Evolutionary conservation across 53 echinoderm and acorn worm species (phyloP).

Genomic region (Stichopus horrens): DNA sequence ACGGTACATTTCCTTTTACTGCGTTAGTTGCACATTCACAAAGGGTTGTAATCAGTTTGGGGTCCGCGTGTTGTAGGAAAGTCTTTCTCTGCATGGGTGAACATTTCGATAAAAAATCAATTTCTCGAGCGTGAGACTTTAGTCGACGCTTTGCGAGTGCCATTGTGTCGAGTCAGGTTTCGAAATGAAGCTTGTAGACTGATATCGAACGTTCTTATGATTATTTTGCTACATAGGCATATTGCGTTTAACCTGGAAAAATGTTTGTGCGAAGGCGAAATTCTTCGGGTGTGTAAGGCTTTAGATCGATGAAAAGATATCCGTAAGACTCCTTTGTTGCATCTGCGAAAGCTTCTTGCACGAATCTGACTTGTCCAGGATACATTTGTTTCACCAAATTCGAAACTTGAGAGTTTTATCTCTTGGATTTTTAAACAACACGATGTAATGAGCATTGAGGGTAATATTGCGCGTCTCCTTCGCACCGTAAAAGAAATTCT

Average conservation of each 20-base stretch:
- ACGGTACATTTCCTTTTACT: no score
- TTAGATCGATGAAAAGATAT: slow-evolving; percentile 57
- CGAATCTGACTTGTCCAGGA: slow-evolving; percentile 62
- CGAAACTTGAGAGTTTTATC: slow-evolving; percentile 70
- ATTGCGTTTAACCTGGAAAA: no score
- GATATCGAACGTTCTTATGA: no score
- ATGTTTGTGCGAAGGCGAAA: slow-evolving; percentile 49
- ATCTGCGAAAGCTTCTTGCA: slow-evolving; percentile 67
- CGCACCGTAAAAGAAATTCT: slow-evolving; percentile 76
- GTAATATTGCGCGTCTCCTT: slow-evolving; percentile 81
- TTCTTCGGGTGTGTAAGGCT: slow-evolving; percentile 51
- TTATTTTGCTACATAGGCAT: no score
- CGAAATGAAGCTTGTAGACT: no score
- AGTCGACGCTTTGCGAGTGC: no score
- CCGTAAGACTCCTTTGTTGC: slow-evolving; percentile 54
- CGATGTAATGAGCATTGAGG: slow-evolving; percentile 80
- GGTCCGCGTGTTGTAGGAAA: slow-evolving; percentile 51
- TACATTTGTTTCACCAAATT: slow-evolving; percentile 80
- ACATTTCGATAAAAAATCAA: slow-evolving; percentile 60
- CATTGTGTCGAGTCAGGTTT: no score
- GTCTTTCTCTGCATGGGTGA: no score
- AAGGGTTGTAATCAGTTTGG: slow-evolving; percentile 45
- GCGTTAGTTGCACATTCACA: slow-evolving; percentile 63
- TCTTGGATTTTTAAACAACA: slow-evolving; percentile 74
- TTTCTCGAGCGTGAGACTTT: no score